These are phyloP conservation scores for Alosa sapidissima DNA, from an alignment of 2,797 vertebrate species.

Conservation along the genomic window DNA sequence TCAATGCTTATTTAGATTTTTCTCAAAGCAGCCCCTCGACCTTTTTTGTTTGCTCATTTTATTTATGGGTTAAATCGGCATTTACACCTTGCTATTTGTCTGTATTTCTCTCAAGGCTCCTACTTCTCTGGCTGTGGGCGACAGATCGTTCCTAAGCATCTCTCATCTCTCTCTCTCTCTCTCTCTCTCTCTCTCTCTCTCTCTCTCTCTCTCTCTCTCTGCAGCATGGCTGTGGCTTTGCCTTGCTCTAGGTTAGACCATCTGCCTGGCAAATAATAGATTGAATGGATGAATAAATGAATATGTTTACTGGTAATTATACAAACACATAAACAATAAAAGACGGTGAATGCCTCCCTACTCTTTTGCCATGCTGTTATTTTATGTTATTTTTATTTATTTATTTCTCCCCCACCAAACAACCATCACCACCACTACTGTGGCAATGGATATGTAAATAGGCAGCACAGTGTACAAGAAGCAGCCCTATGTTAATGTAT, in stretches of 20 bases:
- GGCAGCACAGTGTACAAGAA: conserved; percentile 33
- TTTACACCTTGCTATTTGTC: not conserved
- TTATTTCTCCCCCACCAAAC: not conserved
- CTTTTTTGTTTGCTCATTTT: not conserved
- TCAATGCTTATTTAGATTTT: not conserved
- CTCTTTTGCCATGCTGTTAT: not conserved
- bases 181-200: conserved; percentile 30
- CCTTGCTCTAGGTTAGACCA: conserved; percentile 49
- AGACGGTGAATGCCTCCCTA: conserved; percentile 31
- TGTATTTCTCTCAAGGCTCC: conserved; percentile 1
- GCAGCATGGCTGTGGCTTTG: conserved; percentile 29
- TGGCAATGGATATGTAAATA: conserved; percentile 27
- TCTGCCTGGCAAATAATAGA: conserved; percentile 51
- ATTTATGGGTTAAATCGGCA: not conserved
- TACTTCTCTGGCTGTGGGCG: not conserved
- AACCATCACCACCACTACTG: not conserved
- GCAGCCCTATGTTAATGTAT: conserved; percentile 46
- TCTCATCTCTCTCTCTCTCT: not conserved
- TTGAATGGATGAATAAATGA: conserved; percentile 52
- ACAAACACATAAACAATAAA: conserved; percentile 38
- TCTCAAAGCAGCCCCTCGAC: not conserved
- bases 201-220: conserved; percentile 13
- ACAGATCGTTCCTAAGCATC: not conserved
- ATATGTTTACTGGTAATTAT: conserved; percentile 46
- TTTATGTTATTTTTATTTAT: not conserved